These are phyloP conservation scores for Macheiramphus alcinus DNA, from an alignment of 2,113 vertebrate species.

Conservation along the genomic window DNA sequence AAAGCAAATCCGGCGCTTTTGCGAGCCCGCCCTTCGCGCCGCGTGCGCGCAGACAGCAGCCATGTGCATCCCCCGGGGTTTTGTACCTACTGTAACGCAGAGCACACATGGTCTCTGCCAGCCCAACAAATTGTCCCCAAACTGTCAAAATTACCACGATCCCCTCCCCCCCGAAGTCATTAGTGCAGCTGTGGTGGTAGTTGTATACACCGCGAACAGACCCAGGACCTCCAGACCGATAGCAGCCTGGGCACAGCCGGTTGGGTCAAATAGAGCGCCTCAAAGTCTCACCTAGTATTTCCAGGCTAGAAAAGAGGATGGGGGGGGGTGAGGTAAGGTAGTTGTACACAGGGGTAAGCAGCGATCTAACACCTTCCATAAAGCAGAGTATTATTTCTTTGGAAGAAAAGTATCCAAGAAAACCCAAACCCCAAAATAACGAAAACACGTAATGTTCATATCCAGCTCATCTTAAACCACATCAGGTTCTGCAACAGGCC, in stretches of 20 bases:
- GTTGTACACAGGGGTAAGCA: neutral
- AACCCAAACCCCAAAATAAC: neutral
- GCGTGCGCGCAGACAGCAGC: accelerated
- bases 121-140: neutral
- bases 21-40: accelerated
- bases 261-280: neutral
- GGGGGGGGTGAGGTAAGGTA: neutral
- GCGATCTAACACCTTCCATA: neutral
- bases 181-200: neutral
- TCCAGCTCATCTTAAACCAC: neutral
- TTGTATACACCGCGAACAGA: neutral
- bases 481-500: neutral
- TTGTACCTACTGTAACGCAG: accelerated
- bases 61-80: accelerated
- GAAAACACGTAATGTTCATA: accelerated
- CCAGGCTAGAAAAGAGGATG: neutral
- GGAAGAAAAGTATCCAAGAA: neutral
- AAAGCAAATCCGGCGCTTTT: accelerated
- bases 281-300: neutral
- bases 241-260: neutral
- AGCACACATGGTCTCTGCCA: neutral
- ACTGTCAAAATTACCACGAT: neutral
- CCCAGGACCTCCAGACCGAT: accelerated
- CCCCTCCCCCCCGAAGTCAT: accelerated
- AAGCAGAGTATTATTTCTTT: neutral